Evolutionary conservation across 2,888 invertebrate species (phyloP).

Genomic region (Isoperla grammatica): DNA sequence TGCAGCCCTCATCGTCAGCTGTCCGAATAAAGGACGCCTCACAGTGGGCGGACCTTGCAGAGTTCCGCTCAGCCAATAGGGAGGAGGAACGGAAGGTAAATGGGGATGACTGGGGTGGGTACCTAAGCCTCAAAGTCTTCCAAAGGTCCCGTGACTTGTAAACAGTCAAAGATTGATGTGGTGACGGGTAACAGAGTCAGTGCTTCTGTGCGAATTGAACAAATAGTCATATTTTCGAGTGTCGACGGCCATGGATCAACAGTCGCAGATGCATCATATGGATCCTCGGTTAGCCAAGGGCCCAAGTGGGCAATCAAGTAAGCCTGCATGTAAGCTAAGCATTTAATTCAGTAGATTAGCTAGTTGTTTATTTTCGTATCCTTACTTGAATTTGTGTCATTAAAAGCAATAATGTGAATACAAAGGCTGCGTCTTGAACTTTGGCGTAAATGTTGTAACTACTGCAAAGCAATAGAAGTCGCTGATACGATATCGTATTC

Average conservation of each 20-base stretch:
- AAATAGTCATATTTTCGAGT: background rate
- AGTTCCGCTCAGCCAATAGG: slow-evolving; percentile 5
- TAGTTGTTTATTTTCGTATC: background rate
- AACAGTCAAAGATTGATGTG: slow-evolving; percentile 6
- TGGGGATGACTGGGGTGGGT: slow-evolving; percentile 14
- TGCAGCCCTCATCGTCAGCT: slow-evolving; percentile 15
- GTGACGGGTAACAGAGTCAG: slow-evolving; percentile 5
- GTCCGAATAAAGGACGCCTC: slow-evolving; percentile 13
- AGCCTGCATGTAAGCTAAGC: too few relatives aligned
- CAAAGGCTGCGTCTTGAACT: too few relatives aligned
- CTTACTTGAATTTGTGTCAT: too few relatives aligned
- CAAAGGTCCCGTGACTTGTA: slow-evolving; percentile 1
- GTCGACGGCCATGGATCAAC: slow-evolving; percentile 19
- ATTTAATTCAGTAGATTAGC: too few relatives aligned
- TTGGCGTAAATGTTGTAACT: too few relatives aligned
- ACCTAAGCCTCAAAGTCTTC: slow-evolving; percentile 1
- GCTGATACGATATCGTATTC: too few relatives aligned
- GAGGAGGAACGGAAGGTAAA: background rate
- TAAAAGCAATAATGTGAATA: too few relatives aligned
- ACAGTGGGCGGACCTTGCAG: slow-evolving; percentile 10
- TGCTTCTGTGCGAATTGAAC: background rate
- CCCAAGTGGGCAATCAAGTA: slow-evolving; percentile 27
- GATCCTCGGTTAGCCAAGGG: slow-evolving; percentile 25
- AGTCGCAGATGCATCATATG: slow-evolving; percentile 17
- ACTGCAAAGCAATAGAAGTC: too few relatives aligned